phyloP scores from a whole-genome alignment of 2,797 vertebrate genomes.

The Buceros bicornis region DNA sequence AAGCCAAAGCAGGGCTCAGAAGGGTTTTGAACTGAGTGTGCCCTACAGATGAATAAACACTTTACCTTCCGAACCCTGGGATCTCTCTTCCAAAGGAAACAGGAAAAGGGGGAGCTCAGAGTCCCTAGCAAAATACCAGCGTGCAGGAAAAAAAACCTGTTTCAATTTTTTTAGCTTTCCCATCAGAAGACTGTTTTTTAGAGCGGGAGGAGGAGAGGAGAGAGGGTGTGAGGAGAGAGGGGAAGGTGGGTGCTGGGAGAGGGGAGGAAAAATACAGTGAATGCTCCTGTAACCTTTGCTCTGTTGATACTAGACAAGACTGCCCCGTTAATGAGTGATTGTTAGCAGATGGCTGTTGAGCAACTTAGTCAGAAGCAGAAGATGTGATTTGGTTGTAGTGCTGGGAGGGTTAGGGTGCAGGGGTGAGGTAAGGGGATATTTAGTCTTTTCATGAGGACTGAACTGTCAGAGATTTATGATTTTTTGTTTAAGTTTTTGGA shows the following conservation, averaged over 20 bases:
- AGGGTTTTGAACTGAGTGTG: conserved; percentile 78
- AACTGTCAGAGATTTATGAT: conserved; percentile 49
- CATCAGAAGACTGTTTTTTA: conserved; percentile 75
- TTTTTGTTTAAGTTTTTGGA: conserved; percentile 44
- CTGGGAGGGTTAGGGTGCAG: conserved; percentile 59
- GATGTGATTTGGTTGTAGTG: conserved; percentile 44
- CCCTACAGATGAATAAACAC: conserved; percentile 91
- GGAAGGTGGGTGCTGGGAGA: conserved; percentile 47
- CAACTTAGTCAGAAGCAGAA: conserved; percentile 51
- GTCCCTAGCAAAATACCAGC: conserved; percentile 89
- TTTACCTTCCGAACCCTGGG: conserved; percentile 89
- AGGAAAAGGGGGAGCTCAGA: conserved; percentile 90
- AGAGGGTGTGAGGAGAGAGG: conserved; percentile 10
- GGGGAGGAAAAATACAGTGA: conserved; percentile 36
- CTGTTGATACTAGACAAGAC: conserved; percentile 81
- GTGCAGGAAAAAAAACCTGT: conserved; percentile 82
- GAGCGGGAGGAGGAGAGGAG: background rate
- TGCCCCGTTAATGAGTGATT: conserved; percentile 76
- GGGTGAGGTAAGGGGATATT: conserved; percentile 67
- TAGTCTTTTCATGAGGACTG: conserved; percentile 47
- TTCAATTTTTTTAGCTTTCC: conserved; percentile 84
- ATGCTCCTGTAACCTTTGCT: conserved; percentile 79
- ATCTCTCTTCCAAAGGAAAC: conserved; percentile 90
- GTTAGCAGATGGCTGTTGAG: conserved; percentile 67
- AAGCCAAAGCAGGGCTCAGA: conserved; percentile 62